A percentile compares a stretch with the other conserved stretches of the same genome.
phyloP scores from a whole-genome alignment of 2,113 vertebrate species.

The Theristicus caerulescens region DNA sequence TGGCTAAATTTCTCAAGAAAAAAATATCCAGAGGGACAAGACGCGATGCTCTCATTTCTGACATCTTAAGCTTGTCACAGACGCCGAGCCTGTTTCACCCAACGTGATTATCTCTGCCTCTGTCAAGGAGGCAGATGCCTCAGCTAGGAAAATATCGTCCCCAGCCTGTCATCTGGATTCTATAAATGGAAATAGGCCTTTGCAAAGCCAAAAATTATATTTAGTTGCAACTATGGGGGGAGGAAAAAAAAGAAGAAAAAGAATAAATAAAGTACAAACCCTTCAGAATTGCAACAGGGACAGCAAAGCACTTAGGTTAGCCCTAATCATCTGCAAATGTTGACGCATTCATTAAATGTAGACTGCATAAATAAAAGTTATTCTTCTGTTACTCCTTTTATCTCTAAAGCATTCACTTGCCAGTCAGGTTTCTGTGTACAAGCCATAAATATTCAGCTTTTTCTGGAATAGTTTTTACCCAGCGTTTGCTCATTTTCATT shows the following conservation, averaged over 20 bases:
- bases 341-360: background rate
- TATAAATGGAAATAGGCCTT: constrained; percentile 49
- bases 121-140: constrained; percentile 53
- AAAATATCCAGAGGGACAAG: background rate
- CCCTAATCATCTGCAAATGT: background rate
- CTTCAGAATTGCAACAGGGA: background rate
- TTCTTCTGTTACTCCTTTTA: constrained; percentile 30
- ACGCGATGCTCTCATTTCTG: background rate
- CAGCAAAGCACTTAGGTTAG: constrained; percentile 8
- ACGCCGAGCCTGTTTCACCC: constrained; percentile 19
- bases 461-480: background rate
- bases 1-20: background rate
- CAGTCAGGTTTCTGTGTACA: background rate
- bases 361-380: constrained; percentile 1
- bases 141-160: constrained; percentile 18
- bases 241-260: background rate
- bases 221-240: background rate
- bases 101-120: constrained; percentile 20
- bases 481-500: background rate
- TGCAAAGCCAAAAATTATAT: constrained; percentile 36
- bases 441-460: constrained; percentile 33
- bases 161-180: constrained; percentile 53
- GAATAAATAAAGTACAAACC: background rate
- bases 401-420: constrained; percentile 8
- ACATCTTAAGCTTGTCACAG: constrained; percentile 24